These are phyloP conservation scores for Sesia bembeciformis DNA, from an alignment of 2,888 invertebrate species.

Conservation along the genomic window DNA sequence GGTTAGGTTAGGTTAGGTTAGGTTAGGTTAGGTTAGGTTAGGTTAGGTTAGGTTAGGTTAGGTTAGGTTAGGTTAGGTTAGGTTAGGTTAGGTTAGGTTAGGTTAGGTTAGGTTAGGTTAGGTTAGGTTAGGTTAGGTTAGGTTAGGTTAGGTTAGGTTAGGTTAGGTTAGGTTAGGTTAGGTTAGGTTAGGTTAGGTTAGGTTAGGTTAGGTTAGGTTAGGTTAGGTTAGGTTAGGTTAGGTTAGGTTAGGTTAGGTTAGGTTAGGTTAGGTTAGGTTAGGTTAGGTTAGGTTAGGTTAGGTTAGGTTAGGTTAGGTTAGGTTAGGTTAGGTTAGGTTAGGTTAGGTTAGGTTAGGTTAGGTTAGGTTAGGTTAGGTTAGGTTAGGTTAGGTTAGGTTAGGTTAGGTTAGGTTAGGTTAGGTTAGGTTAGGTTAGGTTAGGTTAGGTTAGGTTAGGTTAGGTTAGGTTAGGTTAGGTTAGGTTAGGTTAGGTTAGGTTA, in stretches of 20 bases:
- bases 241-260: slow-evolving; percentile 10
- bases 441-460: slow-evolving; percentile 9
- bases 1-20: slow-evolving; percentile 3
- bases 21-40: slow-evolving; percentile 5
- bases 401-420: slow-evolving; percentile 10
- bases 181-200: slow-evolving; percentile 10
- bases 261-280: slow-evolving; percentile 9
- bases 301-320: slow-evolving; percentile 10
- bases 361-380: slow-evolving; percentile 11
- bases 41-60: slow-evolving; percentile 6
- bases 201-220: slow-evolving; percentile 10
- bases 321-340: slow-evolving; percentile 9
- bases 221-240: slow-evolving; percentile 11
- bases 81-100: slow-evolving; percentile 10
- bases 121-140: slow-evolving; percentile 9
- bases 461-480: slow-evolving; percentile 10
- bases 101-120: slow-evolving; percentile 11
- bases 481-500: slow-evolving; percentile 11
- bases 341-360: slow-evolving; percentile 10
- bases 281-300: slow-evolving; percentile 11
- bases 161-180: slow-evolving; percentile 11
- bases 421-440: slow-evolving; percentile 11
- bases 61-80: slow-evolving; percentile 8
- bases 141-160: slow-evolving; percentile 10
- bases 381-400: slow-evolving; percentile 9